phyloP scores from a whole-genome alignment of 2,113 vertebrate species.

The Paratilapia polleni region DNA sequence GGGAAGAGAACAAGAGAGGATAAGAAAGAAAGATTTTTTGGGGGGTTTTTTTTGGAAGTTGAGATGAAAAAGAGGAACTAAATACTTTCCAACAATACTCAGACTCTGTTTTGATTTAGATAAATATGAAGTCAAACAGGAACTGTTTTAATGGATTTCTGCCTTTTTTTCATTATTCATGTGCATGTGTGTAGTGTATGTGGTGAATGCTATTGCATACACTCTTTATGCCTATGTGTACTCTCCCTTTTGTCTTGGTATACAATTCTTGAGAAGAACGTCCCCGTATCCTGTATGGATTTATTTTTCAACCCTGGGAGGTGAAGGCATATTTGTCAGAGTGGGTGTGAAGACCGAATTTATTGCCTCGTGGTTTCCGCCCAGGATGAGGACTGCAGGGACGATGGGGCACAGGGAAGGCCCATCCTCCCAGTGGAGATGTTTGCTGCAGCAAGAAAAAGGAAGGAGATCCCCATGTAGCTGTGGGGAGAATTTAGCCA shows the following conservation, averaged over 20 bases:
- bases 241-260: conserved; percentile 28
- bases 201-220: not conserved
- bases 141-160: conserved; percentile 39
- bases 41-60: conserved; percentile 12
- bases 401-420: conserved; percentile 80
- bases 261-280: conserved; percentile 54
- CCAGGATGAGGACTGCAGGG: conserved; percentile 77
- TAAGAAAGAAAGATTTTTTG: not conserved
- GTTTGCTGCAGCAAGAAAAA: conserved; percentile 79
- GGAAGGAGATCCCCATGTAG: conserved; percentile 74
- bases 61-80: conserved; percentile 47
- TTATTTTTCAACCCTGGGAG: conserved; percentile 78
- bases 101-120: conserved; percentile 42
- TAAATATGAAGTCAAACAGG: conserved; percentile 43
- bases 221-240: conserved; percentile 1
- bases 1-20: conserved; percentile 10
- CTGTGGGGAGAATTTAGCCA: conserved; percentile 67
- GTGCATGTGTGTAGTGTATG: not conserved
- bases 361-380: conserved; percentile 85
- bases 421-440: conserved; percentile 77
- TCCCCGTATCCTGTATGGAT: conserved; percentile 81
- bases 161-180: conserved; percentile 13
- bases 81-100: conserved; percentile 38
- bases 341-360: conserved; percentile 87
- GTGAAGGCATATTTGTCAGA: conserved; percentile 81